A percentile compares a stretch with the other conserved stretches of the same genome.
Conservation (phyloP, 2,888 invertebrate genomes). For the Crepidodera aurea region DNA sequence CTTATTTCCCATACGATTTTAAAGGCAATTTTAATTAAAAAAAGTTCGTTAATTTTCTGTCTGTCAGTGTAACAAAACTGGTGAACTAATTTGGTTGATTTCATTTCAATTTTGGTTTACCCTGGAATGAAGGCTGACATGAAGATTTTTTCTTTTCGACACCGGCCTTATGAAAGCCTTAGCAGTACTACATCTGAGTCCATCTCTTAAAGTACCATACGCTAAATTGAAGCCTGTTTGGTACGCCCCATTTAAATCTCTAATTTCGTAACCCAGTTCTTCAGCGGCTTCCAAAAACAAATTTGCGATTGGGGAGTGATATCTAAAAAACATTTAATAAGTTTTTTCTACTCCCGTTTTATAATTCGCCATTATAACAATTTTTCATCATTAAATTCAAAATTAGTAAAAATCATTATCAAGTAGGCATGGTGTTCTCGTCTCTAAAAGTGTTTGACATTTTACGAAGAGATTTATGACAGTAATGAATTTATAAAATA, state of each 20-base stretch:
- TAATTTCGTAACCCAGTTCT: constrained; percentile 74
- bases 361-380: background rate
- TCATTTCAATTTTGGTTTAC: constrained; percentile 32
- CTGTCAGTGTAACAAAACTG: too few relatives aligned
- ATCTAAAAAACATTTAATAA: constrained; percentile 60
- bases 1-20: too few relatives aligned
- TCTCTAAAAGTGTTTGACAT: too few relatives aligned
- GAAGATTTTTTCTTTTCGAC: constrained; percentile 70
- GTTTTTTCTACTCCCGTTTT: too few relatives aligned
- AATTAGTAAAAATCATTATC: too few relatives aligned
- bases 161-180: constrained; percentile 78
- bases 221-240: constrained; percentile 83
- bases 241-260: constrained; percentile 79
- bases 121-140: constrained; percentile 62
- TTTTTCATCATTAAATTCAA: too few relatives aligned
- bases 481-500: too few relatives aligned
- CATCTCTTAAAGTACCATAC: constrained; percentile 80
- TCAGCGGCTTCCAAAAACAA: constrained; percentile 74
- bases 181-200: constrained; percentile 83
- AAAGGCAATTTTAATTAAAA: too few relatives aligned
- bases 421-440: too few relatives aligned
- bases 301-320: constrained; percentile 73
- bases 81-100: too few relatives aligned
- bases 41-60: too few relatives aligned
- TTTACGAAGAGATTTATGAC: too few relatives aligned